Percentiles rank a stretch among this genome's conserved stretches.
Evolutionary conservation across 37 sponge, comb jelly and placozoan species (phyloP).

Genomic region (Eunapius fragilis): DNA sequence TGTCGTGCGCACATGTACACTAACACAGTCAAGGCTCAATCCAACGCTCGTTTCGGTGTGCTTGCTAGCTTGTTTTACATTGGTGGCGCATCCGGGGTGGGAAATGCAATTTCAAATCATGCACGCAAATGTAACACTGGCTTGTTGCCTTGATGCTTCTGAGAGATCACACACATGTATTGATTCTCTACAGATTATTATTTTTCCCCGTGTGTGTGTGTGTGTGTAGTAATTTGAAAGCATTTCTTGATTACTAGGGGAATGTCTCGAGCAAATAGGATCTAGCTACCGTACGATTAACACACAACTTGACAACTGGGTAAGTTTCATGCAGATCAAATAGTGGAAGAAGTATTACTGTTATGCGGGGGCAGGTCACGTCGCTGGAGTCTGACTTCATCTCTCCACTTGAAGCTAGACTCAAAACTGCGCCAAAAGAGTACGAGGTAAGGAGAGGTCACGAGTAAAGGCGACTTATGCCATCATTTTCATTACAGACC

Average conservation of each 20-base stretch:
- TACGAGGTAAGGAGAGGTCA: constrained; percentile 60
- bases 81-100: too few relatives aligned
- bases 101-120: too few relatives aligned
- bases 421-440: constrained; percentile 41
- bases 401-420: constrained; percentile 65
- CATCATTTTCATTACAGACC: constrained; percentile 21
- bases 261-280: constrained; percentile 33
- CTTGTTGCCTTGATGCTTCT: too few relatives aligned
- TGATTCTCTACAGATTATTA: too few relatives aligned
- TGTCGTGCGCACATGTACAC: too few relatives aligned
- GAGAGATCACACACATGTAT: too few relatives aligned
- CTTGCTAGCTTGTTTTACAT: too few relatives aligned
- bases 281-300: constrained; percentile 12
- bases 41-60: too few relatives aligned
- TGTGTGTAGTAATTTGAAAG: not conserved
- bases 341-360: too few relatives aligned
- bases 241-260: constrained; percentile 20
- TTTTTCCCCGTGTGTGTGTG: not conserved
- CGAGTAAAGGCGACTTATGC: not conserved
- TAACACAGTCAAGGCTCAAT: too few relatives aligned
- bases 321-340: constrained; percentile 1
- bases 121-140: too few relatives aligned
- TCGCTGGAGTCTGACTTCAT: constrained; percentile 77
- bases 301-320: constrained; percentile 22
- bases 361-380: constrained; percentile 22